Conservation (phyloP, 2,888 invertebrate genomes). For the Periphyllus acericola region DNA sequence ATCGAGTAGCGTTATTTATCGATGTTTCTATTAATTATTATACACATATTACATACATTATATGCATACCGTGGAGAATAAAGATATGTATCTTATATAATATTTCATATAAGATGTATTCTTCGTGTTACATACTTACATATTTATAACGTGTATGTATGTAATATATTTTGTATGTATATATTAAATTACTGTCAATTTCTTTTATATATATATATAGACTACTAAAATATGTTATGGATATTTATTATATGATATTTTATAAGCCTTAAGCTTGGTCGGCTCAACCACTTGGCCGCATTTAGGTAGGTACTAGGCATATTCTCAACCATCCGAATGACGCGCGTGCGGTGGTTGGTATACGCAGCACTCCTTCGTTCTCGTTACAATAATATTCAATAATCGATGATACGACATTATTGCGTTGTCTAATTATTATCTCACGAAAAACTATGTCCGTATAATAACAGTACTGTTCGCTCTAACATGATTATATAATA, state of each 20-base stretch:
- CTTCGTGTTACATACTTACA: no score
- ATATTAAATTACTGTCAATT: conserved; percentile 12
- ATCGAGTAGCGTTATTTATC: conserved; percentile 6
- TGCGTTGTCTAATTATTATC: no score
- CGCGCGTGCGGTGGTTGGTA: neutral
- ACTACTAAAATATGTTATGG: neutral
- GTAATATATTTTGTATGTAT: no score
- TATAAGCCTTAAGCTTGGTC: neutral
- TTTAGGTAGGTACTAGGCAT: conserved; percentile 16
- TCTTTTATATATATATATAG: neutral
- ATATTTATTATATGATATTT: neutral
- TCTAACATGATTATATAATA: no score
- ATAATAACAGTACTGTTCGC: no score
- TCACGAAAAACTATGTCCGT: no score
- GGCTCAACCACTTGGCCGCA: neutral
- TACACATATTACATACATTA: neutral
- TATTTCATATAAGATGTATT: no score
- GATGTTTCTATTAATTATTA: neutral
- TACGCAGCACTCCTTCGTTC: neutral
- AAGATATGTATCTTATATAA: no score
- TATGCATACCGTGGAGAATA: no score
- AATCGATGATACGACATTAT: neutral
- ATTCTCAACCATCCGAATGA: neutral
- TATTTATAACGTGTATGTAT: no score
- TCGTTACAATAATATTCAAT: neutral